Base-by-base conservation (phyloP, 2,888 invertebrate genomes). In the Microchrysa polita region DNA sequence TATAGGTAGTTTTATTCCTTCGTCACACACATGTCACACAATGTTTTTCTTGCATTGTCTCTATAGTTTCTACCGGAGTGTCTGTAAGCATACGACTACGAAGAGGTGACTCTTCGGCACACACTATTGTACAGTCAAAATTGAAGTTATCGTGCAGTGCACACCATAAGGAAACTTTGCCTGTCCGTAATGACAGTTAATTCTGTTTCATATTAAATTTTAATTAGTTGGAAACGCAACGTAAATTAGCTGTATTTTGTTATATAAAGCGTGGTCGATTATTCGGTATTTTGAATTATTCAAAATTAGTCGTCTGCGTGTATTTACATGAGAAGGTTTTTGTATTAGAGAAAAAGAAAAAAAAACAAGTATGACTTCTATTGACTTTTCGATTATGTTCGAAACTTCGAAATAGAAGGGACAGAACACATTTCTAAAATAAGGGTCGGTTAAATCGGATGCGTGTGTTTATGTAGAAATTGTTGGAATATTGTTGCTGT, bases 161-260 rank as follows among this genome's bases (percentile, higher is more conserved):
- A 71, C 74, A 75, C 74, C 72, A 74, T 65, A 75, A 72, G 34
- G 57, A 65, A 73, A 73, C 65, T 73, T 73, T 65, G 65, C 72
- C 72, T 60, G 75, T 34, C 63, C 72, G 75, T 75, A 75, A 75
- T 75, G 74, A 75, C 75, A 72, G 74, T 75, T 74, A 75, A 75
- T 75, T 75, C 75, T 61, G 74, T 75, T 75, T 74, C 67, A 44
- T 48, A 73, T 73, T 61, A 73, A 73, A 73, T 63, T 73, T 73
- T 73, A 73, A 73, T 73, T 73, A 73, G 73, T 63, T 65, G 34
- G 42, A 20, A 65, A 63, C 63, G 63, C 63, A 63, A 63, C 63
- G 40, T n/a, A 34, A 63, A 65, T 65, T 65, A 65, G 44, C 65
- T 44, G 44, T 48, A 34, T 65, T 65, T 65, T 44, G 65, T 65